Evolutionary conservation across 2,888 invertebrate genomes (phyloP), one percentile per base, ranked within the genome.

Genomic region (Drosophila gaucha): DNA sequence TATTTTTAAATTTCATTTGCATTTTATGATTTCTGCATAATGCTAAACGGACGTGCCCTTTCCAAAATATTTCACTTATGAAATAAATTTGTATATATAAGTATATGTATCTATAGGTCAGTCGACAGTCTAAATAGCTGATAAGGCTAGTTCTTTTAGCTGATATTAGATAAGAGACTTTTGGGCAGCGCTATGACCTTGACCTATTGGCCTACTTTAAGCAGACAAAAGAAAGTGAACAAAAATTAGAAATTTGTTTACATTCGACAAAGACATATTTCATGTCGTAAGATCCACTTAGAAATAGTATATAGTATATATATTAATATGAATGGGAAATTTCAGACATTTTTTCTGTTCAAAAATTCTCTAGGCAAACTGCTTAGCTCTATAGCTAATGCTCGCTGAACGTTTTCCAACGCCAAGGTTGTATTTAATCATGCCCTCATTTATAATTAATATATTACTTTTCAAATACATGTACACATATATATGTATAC

Each of bases 371-470:
- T 63, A 67, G 60, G 65, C 63, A 62, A 67, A 57, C 38, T 35
- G 39, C 46, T 50, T 6, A 22, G 18, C 26, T 31, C 3, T 52
- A 31, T 3, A 51, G 24, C n/a, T 31, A 31, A 38, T 28, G 10
- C 35, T 36, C 35, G 22, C 4, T 9, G 30, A n/a, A 30, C 33
- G 10, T 49, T 20, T 52, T 44, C 22, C 50, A 54, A 18, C n/a
- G 22, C 49, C 84, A 82, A 84, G 88, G 84, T 74, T 79, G 67
- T 43, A 62, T 70, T 67, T 86, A 84, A 88, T 88, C 88, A 65
- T 66, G 80, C 51, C 49, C 88, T 67, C 77, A 79, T 77, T 83
- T 67, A 71, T 65, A 62, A 20, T 60, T 28, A 20, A 62, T 47
- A 39, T 22, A 66, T 55, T 55, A 59, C 49, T 52, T 69, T 63